phyloP scores from a whole-genome alignment of 2,113 vertebrate species.

The Semicossyphus pulcher region DNA sequence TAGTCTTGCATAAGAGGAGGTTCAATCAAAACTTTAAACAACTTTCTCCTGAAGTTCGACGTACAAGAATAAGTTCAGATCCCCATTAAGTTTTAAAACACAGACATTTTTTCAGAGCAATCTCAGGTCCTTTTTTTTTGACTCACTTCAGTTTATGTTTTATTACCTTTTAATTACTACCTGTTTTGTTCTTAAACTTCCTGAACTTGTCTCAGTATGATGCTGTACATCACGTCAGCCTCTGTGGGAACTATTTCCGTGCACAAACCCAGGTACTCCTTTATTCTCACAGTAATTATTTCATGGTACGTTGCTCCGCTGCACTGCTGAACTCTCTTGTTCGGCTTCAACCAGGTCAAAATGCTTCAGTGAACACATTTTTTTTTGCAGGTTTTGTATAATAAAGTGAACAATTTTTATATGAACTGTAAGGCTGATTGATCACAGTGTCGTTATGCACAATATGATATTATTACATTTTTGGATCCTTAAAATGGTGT shows the following conservation, averaged over 20 bases:
- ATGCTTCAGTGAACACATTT: slow-evolving; percentile 3
- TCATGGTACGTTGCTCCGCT: slow-evolving; percentile 3
- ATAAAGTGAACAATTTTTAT: too few species aligned
- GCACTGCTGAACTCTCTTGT: slow-evolving; percentile 4
- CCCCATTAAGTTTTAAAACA: background rate
- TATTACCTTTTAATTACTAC: too few species aligned
- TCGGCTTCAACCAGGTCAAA: too few species aligned
- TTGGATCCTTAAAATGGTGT: too few species aligned
- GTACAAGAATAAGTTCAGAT: slow-evolving; percentile 9
- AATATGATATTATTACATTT: too few species aligned
- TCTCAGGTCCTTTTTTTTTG: too few species aligned
- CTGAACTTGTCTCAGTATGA: too few species aligned
- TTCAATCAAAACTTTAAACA: slow-evolving; percentile 17
- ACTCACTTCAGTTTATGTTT: too few species aligned
- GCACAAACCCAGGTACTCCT: background rate
- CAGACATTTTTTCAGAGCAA: too few species aligned
- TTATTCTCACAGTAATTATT: slow-evolving; percentile 14
- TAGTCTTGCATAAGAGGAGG: background rate
- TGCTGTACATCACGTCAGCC: background rate
- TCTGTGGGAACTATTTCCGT: slow-evolving; percentile 11
- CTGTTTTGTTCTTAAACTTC: too few species aligned
- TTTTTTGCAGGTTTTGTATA: background rate
- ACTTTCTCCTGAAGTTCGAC: slow-evolving; percentile 4
- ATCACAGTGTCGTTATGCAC: background rate
- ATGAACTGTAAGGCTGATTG: background rate